These are phyloP conservation scores for Microcebus lehilahytsara DNA, from an alignment of 2,113 vertebrate species.

Conservation along the genomic window DNA sequence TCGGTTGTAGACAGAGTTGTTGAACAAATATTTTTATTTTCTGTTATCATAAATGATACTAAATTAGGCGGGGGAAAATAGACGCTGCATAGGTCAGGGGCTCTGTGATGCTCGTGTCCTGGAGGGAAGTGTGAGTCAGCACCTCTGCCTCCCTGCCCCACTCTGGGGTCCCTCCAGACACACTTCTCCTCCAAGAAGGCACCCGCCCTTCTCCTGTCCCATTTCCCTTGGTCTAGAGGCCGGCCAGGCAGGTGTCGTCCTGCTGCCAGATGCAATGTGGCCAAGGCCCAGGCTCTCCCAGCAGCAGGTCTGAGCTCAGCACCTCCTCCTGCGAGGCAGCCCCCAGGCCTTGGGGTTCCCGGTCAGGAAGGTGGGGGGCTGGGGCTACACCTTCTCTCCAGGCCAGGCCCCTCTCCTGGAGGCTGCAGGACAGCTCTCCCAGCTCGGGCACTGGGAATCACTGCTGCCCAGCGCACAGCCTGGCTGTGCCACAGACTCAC, in stretches of 20 bases:
- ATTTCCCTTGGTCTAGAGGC: background rate
- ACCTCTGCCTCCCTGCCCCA: background rate
- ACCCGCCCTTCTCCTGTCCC: background rate
- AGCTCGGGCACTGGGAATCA: background rate
- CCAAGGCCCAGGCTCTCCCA: too few species aligned
- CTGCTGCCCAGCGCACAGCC: fast-evolving
- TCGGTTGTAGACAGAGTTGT: background rate
- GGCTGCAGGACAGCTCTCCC: fast-evolving
- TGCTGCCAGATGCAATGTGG: background rate
- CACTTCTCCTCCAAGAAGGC: fast-evolving
- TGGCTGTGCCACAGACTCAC: background rate
- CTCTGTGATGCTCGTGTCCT: too few species aligned
- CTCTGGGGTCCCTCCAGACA: background rate
- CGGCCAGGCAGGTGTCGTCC: fast-evolving
- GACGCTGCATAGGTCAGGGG: fast-evolving
- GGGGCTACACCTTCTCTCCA: background rate
- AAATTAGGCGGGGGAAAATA: background rate
- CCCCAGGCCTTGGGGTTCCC: background rate
- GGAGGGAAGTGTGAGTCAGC: background rate
- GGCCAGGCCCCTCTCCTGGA: background rate
- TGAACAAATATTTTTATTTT: background rate
- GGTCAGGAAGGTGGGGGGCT: background rate
- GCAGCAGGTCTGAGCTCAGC: fast-evolving
- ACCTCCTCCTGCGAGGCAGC: fast-evolving
- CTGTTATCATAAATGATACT: background rate